Base-by-base conservation (phyloP, 2,888 invertebrate genomes). In the Nomada flava region DNA sequence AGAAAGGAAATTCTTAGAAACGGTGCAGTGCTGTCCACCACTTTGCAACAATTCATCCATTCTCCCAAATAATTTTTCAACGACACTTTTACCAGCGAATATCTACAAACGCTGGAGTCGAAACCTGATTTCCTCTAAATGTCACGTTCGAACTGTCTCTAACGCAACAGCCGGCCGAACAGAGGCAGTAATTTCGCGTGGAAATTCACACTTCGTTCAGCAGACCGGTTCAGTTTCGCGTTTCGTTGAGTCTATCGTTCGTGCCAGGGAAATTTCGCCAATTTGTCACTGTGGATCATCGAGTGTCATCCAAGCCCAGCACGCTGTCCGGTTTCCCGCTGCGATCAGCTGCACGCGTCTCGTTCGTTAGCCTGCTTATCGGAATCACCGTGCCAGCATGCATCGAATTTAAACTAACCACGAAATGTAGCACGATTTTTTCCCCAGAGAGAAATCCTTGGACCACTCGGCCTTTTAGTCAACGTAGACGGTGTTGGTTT, bases 291-390 rank as follows among this genome's bases (percentile, higher is more conserved):
- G 63, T 53, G 68, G 23, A 73, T 79, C 64, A 80, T 76, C 70
- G 79, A 79, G 64, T 50, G 67, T 78, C 65, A 55, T 83, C 75
- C 71, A 70, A 36, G 44, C 59, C 55, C 62, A 76, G 62, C 76
- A 47, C 63, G 65, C 80, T 7, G 23, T 59, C 76, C 60, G 69
- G 77, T 81, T 76, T 82, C 84, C 87, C 85, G 78, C 83, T 85
- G 84, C 83, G 75, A 83, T 57, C 47, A 50, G 53, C 85, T 84
- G 89, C 88, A 88, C 86, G 89, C 72, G 75, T 85, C 42, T 50
- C 84, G 86, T 85, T 89, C 87, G 89, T 88, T 89, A 78, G 70
- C 81, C 72, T 83, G 89, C 85, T 47, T 47, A 47, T 47, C 47
- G 47, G 3, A 47, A 47, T 47, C 47, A 47, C 47, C 47, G 47